phyloP scores from a whole-genome alignment of 2,797 vertebrate genomes.

The Manis crassicaudata region DNA sequence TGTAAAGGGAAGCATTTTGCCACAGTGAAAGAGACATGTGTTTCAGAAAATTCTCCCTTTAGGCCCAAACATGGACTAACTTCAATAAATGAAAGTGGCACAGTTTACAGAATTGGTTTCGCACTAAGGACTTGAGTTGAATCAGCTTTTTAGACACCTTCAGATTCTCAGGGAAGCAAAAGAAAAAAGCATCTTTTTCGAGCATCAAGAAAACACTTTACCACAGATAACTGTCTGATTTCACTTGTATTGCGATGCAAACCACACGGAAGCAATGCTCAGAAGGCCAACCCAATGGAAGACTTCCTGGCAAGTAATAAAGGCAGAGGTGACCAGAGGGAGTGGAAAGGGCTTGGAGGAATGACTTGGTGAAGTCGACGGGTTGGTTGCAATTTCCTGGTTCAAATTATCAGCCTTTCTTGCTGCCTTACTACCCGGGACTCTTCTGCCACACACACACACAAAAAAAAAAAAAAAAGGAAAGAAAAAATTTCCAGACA shows the following conservation, averaged over 20 bases:
- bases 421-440: slow-evolving; percentile 12
- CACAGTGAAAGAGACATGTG: slow-evolving; percentile 60
- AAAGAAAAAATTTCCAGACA: slow-evolving; percentile 54
- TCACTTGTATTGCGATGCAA: slow-evolving; percentile 67
- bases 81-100: slow-evolving; percentile 65
- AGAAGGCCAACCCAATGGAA: slow-evolving; percentile 38
- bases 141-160: slow-evolving; percentile 69
- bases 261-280: slow-evolving; percentile 56
- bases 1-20: slow-evolving; percentile 70
- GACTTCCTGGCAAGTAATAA: slow-evolving; percentile 54
- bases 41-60: slow-evolving; percentile 72
- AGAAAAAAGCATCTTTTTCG: slow-evolving; percentile 60
- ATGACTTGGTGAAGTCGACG: not conserved
- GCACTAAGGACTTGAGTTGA: slow-evolving; percentile 69
- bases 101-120: slow-evolving; percentile 70
- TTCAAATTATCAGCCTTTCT: slow-evolving; percentile 55
- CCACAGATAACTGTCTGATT: slow-evolving; percentile 65
- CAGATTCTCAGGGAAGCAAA: slow-evolving; percentile 63
- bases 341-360: not conserved
- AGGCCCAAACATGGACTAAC: slow-evolving; percentile 62
- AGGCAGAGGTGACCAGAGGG: not conserved
- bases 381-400: slow-evolving; percentile 26
- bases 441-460: not conserved
- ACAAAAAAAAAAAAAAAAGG: not conserved
- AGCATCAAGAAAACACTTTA: slow-evolving; percentile 65